Evolutionary conservation across 2,888 invertebrate genomes (phyloP).

Genomic region (Parnassius smintheus): DNA sequence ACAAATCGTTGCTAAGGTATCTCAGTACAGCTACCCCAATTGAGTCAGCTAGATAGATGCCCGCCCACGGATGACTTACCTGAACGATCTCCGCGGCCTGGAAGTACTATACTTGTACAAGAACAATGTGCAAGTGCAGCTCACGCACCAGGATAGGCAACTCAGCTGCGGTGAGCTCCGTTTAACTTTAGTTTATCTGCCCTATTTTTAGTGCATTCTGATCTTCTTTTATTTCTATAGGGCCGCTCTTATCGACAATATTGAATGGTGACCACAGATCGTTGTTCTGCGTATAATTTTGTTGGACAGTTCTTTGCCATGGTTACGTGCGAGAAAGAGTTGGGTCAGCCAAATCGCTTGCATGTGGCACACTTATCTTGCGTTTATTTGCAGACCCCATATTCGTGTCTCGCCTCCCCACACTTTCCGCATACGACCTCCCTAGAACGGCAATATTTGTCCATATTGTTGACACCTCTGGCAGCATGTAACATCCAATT

Average conservation of each 20-base stretch:
- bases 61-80: neutral
- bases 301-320: conserved; percentile 32
- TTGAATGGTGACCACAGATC: neutral
- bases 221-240: neutral
- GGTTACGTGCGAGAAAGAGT: conserved; percentile 26
- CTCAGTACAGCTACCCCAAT: conserved; percentile 22
- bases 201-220: conserved; percentile 17
- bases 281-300: conserved; percentile 26
- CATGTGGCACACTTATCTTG: conserved; percentile 35
- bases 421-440: conserved; percentile 4
- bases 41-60: neutral
- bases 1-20: conserved; percentile 28
- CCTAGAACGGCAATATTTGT: conserved; percentile 31
- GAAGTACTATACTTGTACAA: conserved; percentile 37
- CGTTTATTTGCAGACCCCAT: neutral
- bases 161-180: conserved; percentile 31
- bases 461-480: conserved; percentile 42
- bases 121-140: conserved; percentile 30
- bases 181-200: conserved; percentile 34
- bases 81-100: conserved; percentile 12
- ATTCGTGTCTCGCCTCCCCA: conserved; percentile 2
- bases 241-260: conserved; percentile 24
- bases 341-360: conserved; percentile 26
- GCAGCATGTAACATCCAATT: conserved; percentile 30
- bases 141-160: conserved; percentile 28